Evolutionary conservation across 2,797 vertebrate genomes (phyloP).

Genomic region (Neomorphus geoffroyi): DNA sequence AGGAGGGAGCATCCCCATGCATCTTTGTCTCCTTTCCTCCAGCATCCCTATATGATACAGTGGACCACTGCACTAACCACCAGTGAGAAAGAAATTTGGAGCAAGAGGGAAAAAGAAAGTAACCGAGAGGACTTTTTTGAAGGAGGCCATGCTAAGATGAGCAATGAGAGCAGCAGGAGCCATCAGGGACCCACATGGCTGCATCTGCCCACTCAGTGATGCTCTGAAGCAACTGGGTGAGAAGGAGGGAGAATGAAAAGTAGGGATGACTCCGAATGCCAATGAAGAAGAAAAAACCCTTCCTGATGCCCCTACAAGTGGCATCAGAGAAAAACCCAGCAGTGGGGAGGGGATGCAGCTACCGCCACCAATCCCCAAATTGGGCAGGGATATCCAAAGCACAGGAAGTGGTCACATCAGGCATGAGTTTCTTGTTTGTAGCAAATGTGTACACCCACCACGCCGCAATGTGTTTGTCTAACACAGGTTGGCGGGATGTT

Average conservation of each 20-base stretch:
- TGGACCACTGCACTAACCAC: accelerated
- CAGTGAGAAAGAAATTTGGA: not conserved
- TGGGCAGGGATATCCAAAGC: not conserved
- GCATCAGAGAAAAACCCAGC: not conserved
- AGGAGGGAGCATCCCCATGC: not conserved
- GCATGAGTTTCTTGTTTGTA: not conserved
- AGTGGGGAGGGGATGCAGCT: not conserved
- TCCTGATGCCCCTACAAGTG: accelerated
- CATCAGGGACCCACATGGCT: accelerated
- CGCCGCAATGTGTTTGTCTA: accelerated
- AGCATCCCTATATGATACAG: not conserved
- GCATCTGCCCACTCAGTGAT: not conserved
- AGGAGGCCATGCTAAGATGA: accelerated
- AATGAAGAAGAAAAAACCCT: not conserved
- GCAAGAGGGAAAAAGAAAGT: not conserved
- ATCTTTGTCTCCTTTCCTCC: not conserved
- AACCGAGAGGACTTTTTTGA: not conserved
- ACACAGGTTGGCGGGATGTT: too few relatives aligned
- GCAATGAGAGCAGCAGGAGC: not conserved
- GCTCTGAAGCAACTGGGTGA: accelerated
- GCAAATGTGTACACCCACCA: accelerated
- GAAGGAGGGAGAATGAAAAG: accelerated
- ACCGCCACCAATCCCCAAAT: accelerated
- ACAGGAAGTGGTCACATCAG: accelerated
- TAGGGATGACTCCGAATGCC: accelerated